Conservation (phyloP, 2,797 vertebrate genomes). For the Tapera naevia region DNA sequence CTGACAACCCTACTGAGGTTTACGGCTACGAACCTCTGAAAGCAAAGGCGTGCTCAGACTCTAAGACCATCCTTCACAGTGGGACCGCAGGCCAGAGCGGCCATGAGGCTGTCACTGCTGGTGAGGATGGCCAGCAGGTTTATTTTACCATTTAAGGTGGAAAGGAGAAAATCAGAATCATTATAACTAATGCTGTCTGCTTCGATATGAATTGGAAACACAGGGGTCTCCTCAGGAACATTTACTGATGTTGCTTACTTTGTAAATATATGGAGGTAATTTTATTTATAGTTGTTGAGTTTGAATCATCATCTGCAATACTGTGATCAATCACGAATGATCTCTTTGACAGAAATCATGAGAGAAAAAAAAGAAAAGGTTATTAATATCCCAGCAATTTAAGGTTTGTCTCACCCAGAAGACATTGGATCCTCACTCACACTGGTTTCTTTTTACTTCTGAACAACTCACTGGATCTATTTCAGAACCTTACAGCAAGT, state of each 20-base stretch:
- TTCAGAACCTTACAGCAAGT: neutral
- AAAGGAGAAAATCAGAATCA: neutral
- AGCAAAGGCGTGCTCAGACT: neutral
- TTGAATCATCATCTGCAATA: neutral
- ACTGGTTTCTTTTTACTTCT: neutral
- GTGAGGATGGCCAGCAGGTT: neutral
- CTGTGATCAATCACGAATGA: neutral
- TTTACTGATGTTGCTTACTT: neutral
- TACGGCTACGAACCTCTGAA: neutral
- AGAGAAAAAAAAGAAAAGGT: neutral
- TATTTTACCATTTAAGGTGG: neutral
- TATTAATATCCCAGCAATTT: neutral
- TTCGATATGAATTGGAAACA: neutral
- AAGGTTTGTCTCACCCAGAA: neutral
- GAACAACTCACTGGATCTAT: neutral
- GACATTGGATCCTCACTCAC: neutral
- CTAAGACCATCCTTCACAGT: neutral
- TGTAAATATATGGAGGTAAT: neutral
- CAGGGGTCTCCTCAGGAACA: neutral
- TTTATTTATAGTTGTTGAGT: neutral
- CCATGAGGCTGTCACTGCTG: rapidly evolving
- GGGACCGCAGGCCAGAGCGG: neutral
- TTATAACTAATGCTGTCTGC: neutral
- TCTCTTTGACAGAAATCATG: neutral
- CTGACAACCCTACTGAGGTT: neutral